phyloP scores from a whole-genome alignment of 2,113 vertebrate species.

The Aplodontia rufa region DNA sequence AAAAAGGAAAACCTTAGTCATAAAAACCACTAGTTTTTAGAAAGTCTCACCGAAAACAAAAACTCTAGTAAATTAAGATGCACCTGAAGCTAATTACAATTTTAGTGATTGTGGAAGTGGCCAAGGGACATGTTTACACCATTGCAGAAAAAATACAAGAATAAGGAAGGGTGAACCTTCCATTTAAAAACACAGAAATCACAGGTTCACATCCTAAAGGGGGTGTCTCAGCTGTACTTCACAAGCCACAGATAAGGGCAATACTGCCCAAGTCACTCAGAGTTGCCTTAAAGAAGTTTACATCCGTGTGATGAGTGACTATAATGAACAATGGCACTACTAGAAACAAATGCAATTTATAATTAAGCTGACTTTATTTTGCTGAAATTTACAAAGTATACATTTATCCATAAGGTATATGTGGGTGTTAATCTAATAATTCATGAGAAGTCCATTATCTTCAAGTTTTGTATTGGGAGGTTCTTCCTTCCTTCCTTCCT shows the following conservation, averaged over 20 bases:
- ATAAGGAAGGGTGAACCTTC: not conserved
- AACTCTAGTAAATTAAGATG: constrained; percentile 15
- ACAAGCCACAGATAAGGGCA: not conserved
- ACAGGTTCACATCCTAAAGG: not conserved
- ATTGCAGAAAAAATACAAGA: constrained; percentile 3
- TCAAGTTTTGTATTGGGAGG: not conserved
- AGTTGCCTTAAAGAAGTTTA: not conserved
- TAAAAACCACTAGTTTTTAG: not conserved
- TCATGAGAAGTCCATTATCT: not conserved
- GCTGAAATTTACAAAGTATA: not conserved
- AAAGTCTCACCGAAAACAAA: not conserved
- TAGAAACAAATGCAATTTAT: not conserved
- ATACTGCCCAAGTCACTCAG: not conserved
- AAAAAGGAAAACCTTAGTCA: not conserved
- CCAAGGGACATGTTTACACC: not conserved
- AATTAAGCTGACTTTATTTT: not conserved
- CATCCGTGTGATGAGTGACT: not conserved
- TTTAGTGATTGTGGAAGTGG: not conserved
- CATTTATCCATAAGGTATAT: not conserved
- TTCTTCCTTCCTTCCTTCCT: not conserved
- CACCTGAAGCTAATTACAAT: not conserved
- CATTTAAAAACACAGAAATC: not conserved
- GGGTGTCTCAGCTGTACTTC: not conserved
- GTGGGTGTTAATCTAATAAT: not conserved
- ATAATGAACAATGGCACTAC: not conserved